Evolutionary conservation across 1,140 invertebrate genomes (phyloP), one percentile per base, ranked within the genome.

Genomic region (Monomorium pharaonis): DNA sequence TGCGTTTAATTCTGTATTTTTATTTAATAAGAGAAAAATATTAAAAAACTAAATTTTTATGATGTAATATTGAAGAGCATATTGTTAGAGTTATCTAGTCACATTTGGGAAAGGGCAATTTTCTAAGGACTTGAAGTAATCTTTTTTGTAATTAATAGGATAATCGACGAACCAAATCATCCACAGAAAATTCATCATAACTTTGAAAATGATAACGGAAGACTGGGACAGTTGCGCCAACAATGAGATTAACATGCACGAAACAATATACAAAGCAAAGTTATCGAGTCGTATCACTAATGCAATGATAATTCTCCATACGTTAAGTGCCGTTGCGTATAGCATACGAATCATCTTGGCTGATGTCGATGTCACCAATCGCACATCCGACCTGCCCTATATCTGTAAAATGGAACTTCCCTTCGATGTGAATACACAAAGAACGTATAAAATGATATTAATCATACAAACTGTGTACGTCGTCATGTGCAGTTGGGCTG

Each of bases 141-240:
- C 12, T 21, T 37, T 12, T 51, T 54, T 56, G 24, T 44, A 10
- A 70, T 54, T 21, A 14, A 56, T 51, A 54, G 16, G 33, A 81
- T 72, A 54, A 81, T 21, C 33, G 16, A 81, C 49, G 63, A 42
- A 70, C 14, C 5, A 51, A 58, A 58, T 81, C 65, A 33, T 83
- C 37, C 51, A 44, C 37, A 83, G 78, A 72, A 18, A 83, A 72
- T 58, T 83, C 21, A 47, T 60, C 51, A 37, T 72, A 24, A 83
- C 37, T 10, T 47, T 83, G 51, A 6, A 54, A n/a, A 60, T 72
- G 51, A 44, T 72, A 7, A 9, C 51, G 51, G 24, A 83, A 24
- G 67, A 83, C 16, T 80, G 62, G 77, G 16, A 80, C 14, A 63
- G 18, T 42, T 69, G 37, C 30, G 47, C 21, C 63, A 10, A 80